These are phyloP conservation scores for Sprattus sprattus DNA, from an alignment of 2,113 vertebrate genomes.

Conservation along the genomic window DNA sequence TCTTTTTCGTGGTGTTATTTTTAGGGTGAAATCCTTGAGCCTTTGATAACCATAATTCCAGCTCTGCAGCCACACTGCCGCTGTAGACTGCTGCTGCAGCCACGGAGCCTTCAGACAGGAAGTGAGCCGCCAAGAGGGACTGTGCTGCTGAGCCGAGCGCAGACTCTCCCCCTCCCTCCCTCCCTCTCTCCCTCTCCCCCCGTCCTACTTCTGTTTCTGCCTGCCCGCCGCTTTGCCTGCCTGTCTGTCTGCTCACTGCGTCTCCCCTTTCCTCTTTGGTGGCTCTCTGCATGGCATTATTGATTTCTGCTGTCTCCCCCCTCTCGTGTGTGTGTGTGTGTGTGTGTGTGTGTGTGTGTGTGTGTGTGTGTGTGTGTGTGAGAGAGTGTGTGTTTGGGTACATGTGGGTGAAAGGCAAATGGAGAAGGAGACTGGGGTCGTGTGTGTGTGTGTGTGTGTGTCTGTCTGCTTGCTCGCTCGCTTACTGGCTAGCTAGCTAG, in stretches of 20 bases:
- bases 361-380: constrained; percentile 47
- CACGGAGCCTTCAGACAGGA: constrained; percentile 35
- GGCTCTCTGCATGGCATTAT: constrained; percentile 57
- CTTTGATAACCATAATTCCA: constrained; percentile 64
- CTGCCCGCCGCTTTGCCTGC: constrained; percentile 14
- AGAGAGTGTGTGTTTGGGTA: constrained; percentile 52
- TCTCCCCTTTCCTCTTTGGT: constrained; percentile 16
- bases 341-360: constrained; percentile 72
- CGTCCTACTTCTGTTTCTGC: constrained; percentile 46
- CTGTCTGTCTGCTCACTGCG: constrained; percentile 23
- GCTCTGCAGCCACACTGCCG: constrained; percentile 50
- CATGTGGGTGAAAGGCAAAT: constrained; percentile 50
- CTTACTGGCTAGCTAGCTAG: background rate
- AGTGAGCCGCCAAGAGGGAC: constrained; percentile 29
- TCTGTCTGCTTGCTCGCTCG: constrained; percentile 61
- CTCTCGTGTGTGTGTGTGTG: constrained; percentile 32
- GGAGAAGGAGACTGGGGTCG: constrained; percentile 71
- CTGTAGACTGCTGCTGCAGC: background rate
- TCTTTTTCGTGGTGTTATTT: constrained; percentile 64
- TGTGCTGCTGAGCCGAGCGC: background rate
- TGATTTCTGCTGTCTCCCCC: constrained; percentile 71
- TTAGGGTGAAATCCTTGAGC: constrained; percentile 59
- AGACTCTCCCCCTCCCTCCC: constrained; percentile 39
- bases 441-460: too few species aligned
- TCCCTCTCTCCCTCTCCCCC: constrained; percentile 36